A percentile compares a stretch with the other conserved stretches of the same genome.
phyloP scores from a whole-genome alignment of 1,140 invertebrate genomes.

The Rhizoglyphus robini region DNA sequence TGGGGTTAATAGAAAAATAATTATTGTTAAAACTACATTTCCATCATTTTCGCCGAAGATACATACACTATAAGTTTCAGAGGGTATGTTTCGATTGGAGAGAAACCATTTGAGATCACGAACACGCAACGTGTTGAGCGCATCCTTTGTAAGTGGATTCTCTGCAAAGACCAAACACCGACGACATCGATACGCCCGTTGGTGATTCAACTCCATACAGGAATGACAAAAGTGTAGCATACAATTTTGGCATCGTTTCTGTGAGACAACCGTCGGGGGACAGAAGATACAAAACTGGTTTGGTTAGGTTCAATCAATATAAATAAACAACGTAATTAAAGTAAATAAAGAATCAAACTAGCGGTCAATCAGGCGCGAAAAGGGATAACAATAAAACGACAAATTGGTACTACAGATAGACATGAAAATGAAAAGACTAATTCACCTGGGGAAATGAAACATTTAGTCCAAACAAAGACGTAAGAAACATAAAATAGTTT shows the following conservation, averaged over 20 bases:
- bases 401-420: too few species aligned
- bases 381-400: too few species aligned
- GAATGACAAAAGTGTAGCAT: background rate
- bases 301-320: background rate
- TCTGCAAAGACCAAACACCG: conserved; percentile 19
- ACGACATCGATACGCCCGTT: conserved; percentile 8
- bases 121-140: conserved; percentile 19
- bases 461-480: too few species aligned
- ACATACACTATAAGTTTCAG: conserved; percentile 18
- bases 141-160: conserved; percentile 17
- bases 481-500: too few species aligned
- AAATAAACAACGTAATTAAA: too few species aligned
- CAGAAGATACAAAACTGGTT: background rate
- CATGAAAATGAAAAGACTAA: too few species aligned
- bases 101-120: conserved; percentile 25
- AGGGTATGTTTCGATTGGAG: background rate
- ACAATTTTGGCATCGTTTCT: conserved; percentile 12
- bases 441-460: too few species aligned
- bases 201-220: background rate
- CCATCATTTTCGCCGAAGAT: background rate
- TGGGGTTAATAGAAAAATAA: too few species aligned
- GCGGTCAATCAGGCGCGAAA: too few species aligned
- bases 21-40: too few species aligned
- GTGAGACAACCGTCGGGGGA: background rate
- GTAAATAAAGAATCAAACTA: too few species aligned